A percentile compares a stretch with the other conserved stretches of the same genome.
These are phyloP conservation scores for Danionella dracula DNA, from an alignment of 2,797 vertebrate genomes.

Conservation along the genomic window DNA sequence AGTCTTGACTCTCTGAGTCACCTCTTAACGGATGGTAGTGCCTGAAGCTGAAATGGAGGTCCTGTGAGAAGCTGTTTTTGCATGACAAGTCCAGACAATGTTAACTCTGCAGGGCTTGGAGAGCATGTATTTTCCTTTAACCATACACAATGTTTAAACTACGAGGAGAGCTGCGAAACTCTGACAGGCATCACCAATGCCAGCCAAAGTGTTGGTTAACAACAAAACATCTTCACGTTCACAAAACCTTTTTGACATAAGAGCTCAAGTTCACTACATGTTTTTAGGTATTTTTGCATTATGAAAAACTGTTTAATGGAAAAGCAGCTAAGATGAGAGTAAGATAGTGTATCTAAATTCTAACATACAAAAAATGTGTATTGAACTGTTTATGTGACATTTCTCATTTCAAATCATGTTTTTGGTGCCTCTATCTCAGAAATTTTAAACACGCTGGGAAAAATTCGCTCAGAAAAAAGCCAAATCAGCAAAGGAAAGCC, in stretches of 20 bases:
- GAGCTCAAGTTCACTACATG: too few relatives aligned
- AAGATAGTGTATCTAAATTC: too few relatives aligned
- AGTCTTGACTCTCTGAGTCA: not conserved
- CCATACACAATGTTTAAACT: conserved; percentile 4
- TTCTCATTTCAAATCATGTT: conserved; percentile 37
- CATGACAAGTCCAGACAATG: conserved; percentile 10
- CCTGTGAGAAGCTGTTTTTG: not conserved
- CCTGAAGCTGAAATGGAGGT: not conserved
- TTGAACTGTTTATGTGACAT: not conserved
- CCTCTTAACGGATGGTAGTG: not conserved
- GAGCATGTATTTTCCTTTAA: not conserved
- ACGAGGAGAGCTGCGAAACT: not conserved
- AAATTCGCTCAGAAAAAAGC: conserved; percentile 3
- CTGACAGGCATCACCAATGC: not conserved
- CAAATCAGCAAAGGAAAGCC: conserved; percentile 38
- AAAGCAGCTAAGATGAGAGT: too few relatives aligned
- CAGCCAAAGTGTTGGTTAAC: conserved; percentile 2
- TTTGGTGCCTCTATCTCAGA: too few relatives aligned
- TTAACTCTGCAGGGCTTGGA: conserved; percentile 11
- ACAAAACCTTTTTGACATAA: too few relatives aligned
- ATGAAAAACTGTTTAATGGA: too few relatives aligned
- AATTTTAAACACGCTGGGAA: not conserved
- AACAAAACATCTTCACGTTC: too few relatives aligned
- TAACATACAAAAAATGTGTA: too few relatives aligned
- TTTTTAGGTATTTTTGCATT: too few relatives aligned